Conservation (phyloP, 2,113 vertebrate genomes). For the Charina bottae region DNA sequence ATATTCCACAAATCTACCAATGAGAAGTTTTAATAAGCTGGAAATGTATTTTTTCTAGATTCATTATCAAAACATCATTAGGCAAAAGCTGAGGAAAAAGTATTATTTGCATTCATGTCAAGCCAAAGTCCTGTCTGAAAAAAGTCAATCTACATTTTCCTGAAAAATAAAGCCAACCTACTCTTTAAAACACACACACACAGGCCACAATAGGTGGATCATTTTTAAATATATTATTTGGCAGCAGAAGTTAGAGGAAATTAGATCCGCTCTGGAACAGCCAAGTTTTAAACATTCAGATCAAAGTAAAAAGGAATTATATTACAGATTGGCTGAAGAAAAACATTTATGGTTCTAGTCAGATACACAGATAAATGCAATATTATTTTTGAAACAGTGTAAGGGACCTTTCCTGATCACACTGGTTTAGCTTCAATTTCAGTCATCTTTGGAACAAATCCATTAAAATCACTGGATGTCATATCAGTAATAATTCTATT, state of each 20-base stretch:
- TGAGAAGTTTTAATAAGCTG: slow-evolving; percentile 19
- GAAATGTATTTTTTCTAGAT: slow-evolving; percentile 12
- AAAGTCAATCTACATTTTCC: slow-evolving; percentile 25
- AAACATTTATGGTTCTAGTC: background rate
- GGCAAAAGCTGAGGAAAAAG: background rate
- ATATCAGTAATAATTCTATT: background rate
- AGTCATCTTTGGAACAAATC: background rate
- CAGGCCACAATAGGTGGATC: background rate
- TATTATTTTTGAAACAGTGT: background rate
- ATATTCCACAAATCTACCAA: slow-evolving; percentile 8
- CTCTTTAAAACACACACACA: no score
- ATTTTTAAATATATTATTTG: slow-evolving; percentile 1
- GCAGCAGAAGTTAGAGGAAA: background rate
- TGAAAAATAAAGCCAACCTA: background rate
- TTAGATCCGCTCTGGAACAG: background rate
- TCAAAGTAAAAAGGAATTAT: slow-evolving; percentile 10
- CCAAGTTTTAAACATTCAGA: background rate
- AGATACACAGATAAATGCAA: background rate
- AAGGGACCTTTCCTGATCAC: background rate
- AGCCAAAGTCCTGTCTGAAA: slow-evolving; percentile 8
- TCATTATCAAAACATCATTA: slow-evolving; percentile 37
- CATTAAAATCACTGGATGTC: background rate
- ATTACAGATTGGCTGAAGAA: background rate
- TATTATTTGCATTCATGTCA: slow-evolving; percentile 4
- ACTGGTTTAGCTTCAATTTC: background rate